Conservation (phyloP, 2,888 invertebrate genomes). For the Oegoconia quadripuncta region DNA sequence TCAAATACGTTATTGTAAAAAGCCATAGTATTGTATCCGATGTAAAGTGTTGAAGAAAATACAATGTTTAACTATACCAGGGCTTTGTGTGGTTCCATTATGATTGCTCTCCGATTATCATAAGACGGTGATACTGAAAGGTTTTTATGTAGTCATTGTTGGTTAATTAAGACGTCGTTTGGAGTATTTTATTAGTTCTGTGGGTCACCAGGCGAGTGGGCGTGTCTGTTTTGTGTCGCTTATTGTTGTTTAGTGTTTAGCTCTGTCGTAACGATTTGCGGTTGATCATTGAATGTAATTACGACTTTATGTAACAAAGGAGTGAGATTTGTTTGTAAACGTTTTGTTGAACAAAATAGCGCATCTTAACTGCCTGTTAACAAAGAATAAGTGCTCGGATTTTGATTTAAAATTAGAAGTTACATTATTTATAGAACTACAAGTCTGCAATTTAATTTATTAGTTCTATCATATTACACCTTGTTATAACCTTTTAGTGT, state of each 20-base stretch:
- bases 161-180: conserved; percentile 57
- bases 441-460: too few species aligned
- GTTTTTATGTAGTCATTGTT: conserved; percentile 57
- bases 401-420: too few species aligned
- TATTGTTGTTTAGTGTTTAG: conserved; percentile 14
- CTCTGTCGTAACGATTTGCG: conserved; percentile 20
- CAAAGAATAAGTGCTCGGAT: too few species aligned
- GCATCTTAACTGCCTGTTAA: too few species aligned
- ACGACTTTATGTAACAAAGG: conserved; percentile 22
- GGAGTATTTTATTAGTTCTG: conserved; percentile 50
- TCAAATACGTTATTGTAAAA: conserved; percentile 53
- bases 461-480: too few species aligned
- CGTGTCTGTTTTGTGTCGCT: conserved; percentile 40
- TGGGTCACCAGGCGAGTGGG: conserved; percentile 58
- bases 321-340: too few species aligned
- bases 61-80: conserved; percentile 44
- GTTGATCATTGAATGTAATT: conserved; percentile 23
- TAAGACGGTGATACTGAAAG: conserved; percentile 48
- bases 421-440: too few species aligned
- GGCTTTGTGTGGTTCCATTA: conserved; percentile 51
- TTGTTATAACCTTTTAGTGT: too few species aligned
- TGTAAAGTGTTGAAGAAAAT: conserved; percentile 55
- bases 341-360: too few species aligned
- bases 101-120: conserved; percentile 50
- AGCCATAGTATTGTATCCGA: conserved; percentile 48